Conservation (phyloP, 2,113 vertebrate species). For the Semnopithecus entellus region DNA sequence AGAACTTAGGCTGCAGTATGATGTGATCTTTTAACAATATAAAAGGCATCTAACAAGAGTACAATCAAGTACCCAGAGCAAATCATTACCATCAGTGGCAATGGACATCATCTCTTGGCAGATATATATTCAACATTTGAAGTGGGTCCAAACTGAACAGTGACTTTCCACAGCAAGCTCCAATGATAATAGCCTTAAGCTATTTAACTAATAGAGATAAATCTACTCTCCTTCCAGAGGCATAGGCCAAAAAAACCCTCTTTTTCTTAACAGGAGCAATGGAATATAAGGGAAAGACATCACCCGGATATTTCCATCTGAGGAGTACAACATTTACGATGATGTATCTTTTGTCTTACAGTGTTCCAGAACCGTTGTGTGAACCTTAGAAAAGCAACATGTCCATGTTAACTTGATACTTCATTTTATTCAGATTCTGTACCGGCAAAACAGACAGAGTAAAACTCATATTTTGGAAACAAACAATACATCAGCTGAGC, state of each 20-base stretch:
- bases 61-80: background rate
- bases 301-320: background rate
- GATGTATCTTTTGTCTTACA: no score
- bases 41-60: background rate
- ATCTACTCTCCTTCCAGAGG: background rate
- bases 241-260: background rate
- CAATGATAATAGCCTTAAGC: background rate
- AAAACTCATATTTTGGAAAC: slow-evolving; percentile 88
- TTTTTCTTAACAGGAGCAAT: background rate
- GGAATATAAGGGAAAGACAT: background rate
- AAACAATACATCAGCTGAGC: slow-evolving; percentile 91
- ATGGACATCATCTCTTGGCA: background rate
- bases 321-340: background rate
- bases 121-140: background rate
- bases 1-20: background rate
- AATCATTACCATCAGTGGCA: background rate
- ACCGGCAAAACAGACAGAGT: slow-evolving; percentile 89
- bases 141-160: background rate
- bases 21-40: background rate
- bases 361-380: background rate
- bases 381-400: background rate
- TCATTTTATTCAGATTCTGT: slow-evolving; percentile 86
- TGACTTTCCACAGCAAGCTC: background rate
- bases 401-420: background rate
- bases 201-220: slow-evolving; percentile 12